phyloP scores from a whole-genome alignment of 2,797 vertebrate genomes.

The Melanotaenia pygmaea region DNA sequence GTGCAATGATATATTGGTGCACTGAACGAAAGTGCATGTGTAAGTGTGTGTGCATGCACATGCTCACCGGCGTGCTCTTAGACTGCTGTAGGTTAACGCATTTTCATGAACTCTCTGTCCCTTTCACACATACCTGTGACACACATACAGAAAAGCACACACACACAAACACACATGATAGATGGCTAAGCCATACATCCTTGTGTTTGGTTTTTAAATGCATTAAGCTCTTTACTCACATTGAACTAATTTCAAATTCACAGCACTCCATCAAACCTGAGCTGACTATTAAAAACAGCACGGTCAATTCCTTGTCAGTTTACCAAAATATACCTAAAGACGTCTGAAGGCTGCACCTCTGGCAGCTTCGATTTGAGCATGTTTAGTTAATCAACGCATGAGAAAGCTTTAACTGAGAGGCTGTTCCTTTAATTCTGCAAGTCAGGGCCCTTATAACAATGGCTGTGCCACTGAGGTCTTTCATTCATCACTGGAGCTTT shows the following conservation, averaged over 20 bases:
- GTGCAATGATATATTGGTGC: conserved; percentile 90
- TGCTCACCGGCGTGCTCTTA: not conserved
- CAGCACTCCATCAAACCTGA: conserved; percentile 76
- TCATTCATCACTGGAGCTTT: conserved; percentile 1
- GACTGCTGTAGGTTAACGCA: conserved; percentile 47
- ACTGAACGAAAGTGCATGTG: conserved; percentile 62
- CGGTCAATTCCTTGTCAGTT: conserved; percentile 52
- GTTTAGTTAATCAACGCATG: conserved; percentile 30
- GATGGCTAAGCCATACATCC: conserved; percentile 70
- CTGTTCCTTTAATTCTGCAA: conserved; percentile 13
- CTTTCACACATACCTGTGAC: conserved; percentile 5
- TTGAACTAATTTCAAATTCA: conserved; percentile 75
- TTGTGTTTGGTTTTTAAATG: conserved; percentile 66
- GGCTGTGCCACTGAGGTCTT: not conserved
- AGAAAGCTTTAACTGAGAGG: conserved; percentile 15
- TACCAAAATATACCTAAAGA: conserved; percentile 48
- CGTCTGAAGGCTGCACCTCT: conserved; percentile 19
- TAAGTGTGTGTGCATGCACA: conserved; percentile 17
- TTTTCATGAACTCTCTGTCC: conserved; percentile 64
- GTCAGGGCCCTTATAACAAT: not conserved
- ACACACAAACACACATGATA: conserved; percentile 53
- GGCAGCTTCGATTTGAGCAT: conserved; percentile 26
- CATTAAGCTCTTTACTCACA: conserved; percentile 73
- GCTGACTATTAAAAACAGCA: conserved; percentile 56
- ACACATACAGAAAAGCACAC: conserved; percentile 18